Base-by-base conservation (phyloP, 2,113 vertebrate species). In the Rhinoderma darwinii region DNA sequence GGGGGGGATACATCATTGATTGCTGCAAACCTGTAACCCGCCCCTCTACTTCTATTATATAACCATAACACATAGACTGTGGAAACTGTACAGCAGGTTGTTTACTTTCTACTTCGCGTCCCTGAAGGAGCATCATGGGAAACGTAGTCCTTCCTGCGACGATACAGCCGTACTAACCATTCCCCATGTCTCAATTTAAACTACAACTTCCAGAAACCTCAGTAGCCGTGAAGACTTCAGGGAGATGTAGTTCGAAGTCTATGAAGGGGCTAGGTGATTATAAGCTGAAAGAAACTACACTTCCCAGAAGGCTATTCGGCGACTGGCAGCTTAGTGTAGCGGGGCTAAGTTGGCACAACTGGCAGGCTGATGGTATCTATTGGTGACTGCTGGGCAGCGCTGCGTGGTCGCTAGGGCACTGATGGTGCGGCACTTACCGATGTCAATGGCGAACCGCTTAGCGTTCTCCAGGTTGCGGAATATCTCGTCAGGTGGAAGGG, bases 391-490 rank as follows among this genome's bases (percentile, higher is more conserved):
- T 47, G 61, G 68, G 41, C 76, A 20, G 47, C 51, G 5, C 51
- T 50, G 72, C 77, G 17, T 44, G 77, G 30, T 63, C 22, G 77
- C 72, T 27, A 35, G 59, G 50, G 70, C 44, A 1, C 74, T 8
- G 8, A 56, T 14, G 54, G 18, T 20, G 51, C 59, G 72, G 56
- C 1, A 25, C 85, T 27, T 95, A 98, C 97, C 97, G 94, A 99
- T 99, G 90, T 99, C 97, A 89, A 99, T 99, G 83, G 97, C 97
- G 92, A 99, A 99, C 86, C 96, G 95, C 92, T 99, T 98, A 81
- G 97, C 97, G 91, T 98, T 99, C 89, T 97, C 97, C 91, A 99
- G 90, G 88, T 98, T 99, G 61, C 97, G 96, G 89, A 99, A 99
- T 90, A 99, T 98, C 83, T 98, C 97, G 89, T 98, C 96, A 0